Base-by-base conservation (phyloP, 2,888 invertebrate species). In the Geotrupes spiniger region DNA sequence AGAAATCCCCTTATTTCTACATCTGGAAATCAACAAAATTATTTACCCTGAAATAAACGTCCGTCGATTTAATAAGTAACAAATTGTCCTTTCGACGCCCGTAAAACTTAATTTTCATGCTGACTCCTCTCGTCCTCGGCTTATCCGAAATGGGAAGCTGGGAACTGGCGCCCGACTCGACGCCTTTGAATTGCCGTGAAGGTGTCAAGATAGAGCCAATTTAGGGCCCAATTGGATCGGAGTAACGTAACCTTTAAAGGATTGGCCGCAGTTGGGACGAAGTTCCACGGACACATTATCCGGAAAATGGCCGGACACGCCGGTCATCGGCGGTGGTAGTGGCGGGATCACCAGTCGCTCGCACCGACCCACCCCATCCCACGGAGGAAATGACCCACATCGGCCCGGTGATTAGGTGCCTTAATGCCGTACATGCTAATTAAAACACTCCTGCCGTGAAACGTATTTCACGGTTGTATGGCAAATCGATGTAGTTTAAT, bases 121-220 rank as follows among this genome's bases (percentile, higher is more conserved):
- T 47, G 49, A 36, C 40, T 11, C 39, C 40, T 21, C 21, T 21
- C 21, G 21, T 21, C 21, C 21, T 47, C 46, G 53, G 42, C 50
- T 52, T 50, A 54, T 47, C 53, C 53, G 62, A 57, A 57, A 57
- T 57, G 58, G 58, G 54, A 43, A 53, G 54, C 37, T 51, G 51
- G 52, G 49, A 51, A 21, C 21, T 21, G 21, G 21, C 51, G 53
- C 54, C 51, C 54, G 51, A 52, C 51, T 49, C 53, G 53, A 53
- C 55, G 57, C 57, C 54, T 58, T 56, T 53, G 52, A 56, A 58
- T 58, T 56, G 70, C 67, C 69, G 68, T 69, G 70, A 70, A 71
- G 70, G 72, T 72, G 72, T 71, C 72, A 71, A 72, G 72, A 72
- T 72, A 72, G 71, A 66, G 65, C 66, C 70, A 71, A 72, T 72